Percentiles rank a stretch among this genome's conserved stretches.
These are phyloP conservation scores for Notamacropus eugenii DNA, from an alignment of 2,797 vertebrate species.

Conservation along the genomic window DNA sequence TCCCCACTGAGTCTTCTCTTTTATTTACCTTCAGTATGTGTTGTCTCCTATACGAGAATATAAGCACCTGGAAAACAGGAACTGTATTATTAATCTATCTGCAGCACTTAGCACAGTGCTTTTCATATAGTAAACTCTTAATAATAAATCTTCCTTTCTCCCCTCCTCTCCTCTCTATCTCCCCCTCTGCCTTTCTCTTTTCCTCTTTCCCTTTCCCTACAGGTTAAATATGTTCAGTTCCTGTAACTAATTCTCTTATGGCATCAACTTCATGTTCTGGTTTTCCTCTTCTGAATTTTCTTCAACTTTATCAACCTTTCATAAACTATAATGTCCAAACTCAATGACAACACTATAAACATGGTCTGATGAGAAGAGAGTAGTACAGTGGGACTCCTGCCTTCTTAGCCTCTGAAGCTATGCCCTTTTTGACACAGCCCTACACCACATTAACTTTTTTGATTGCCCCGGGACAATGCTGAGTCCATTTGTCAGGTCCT, in stretches of 20 bases:
- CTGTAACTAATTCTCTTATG: background rate
- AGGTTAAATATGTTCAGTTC: background rate
- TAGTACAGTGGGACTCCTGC: background rate
- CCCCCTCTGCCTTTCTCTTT: accelerated
- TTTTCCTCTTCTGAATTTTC: background rate
- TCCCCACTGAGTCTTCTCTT: background rate
- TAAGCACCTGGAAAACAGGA: background rate
- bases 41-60: background rate
- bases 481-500: background rate
- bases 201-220: background rate
- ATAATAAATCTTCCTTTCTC: background rate
- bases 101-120: background rate
- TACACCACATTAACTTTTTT: background rate
- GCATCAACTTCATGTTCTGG: background rate
- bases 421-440: background rate
- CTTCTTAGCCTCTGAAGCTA: background rate
- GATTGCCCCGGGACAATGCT: background rate
- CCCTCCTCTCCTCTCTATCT: too few species aligned
- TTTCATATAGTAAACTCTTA: background rate
- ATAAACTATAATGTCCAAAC: background rate
- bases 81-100: background rate
- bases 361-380: background rate
- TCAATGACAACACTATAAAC: background rate
- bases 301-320: background rate
- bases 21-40: background rate